Evolutionary conservation across 2,113 vertebrate species (phyloP).

Genomic region (Anhinga anhinga): DNA sequence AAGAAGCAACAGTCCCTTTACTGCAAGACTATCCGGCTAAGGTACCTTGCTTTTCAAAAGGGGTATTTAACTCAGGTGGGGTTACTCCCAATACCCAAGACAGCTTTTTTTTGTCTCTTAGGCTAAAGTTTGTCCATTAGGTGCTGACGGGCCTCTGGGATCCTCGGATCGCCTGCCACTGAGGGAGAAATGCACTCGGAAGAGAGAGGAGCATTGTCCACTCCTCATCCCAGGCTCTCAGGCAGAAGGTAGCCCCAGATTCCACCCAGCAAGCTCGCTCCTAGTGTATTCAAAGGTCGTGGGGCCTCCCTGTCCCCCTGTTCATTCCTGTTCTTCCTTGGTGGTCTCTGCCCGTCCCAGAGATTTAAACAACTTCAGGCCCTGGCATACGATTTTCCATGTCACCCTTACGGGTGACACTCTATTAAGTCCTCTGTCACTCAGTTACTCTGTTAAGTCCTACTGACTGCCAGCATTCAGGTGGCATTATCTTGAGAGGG

Average conservation of each 20-base stretch:
- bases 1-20: neutral
- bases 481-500: neutral
- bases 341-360: neutral
- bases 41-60: neutral
- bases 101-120: neutral
- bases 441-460: neutral
- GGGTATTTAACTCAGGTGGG: neutral
- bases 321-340: neutral
- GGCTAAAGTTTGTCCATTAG: neutral
- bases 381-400: neutral
- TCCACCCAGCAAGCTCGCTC: neutral
- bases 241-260: neutral
- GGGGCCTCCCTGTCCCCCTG: neutral
- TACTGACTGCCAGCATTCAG: neutral
- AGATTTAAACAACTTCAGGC: neutral
- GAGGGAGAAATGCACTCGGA: neutral
- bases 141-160: neutral
- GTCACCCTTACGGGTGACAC: neutral
- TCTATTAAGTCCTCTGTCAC: neutral
- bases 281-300: neutral
- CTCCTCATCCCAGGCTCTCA: neutral
- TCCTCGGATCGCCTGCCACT: neutral
- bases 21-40: neutral
- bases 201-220: neutral
- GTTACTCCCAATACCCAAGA: neutral